A percentile compares a stretch with the other conserved stretches of the same genome.
phyloP scores from a whole-genome alignment of 2,113 vertebrate species.

The Nipponia nippon region DNA sequence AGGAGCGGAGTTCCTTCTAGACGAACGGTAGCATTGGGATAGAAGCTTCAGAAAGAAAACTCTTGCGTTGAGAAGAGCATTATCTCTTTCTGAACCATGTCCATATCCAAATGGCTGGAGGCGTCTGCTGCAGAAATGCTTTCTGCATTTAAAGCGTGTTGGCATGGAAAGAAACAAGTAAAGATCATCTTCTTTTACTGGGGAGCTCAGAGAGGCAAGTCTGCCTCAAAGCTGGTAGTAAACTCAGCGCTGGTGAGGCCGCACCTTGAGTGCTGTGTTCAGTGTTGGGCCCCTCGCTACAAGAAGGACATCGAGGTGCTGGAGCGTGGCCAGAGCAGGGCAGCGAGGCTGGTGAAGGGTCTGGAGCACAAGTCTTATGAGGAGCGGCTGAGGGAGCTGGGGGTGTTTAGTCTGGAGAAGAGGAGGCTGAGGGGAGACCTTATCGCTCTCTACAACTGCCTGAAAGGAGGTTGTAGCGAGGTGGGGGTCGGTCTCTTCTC shows the following conservation, averaged over 20 bases:
- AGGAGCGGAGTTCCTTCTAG: not conserved
- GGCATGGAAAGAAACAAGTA: not conserved
- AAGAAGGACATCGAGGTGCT: too few relatives aligned
- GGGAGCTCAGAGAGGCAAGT: not conserved
- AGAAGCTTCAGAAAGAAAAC: not conserved
- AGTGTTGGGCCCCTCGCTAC: too few relatives aligned
- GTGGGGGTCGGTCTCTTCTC: too few relatives aligned
- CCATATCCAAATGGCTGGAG: not conserved
- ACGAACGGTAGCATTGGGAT: accelerated
- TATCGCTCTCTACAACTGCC: too few relatives aligned
- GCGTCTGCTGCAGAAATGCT: not conserved
- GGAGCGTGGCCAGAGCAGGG: too few relatives aligned
- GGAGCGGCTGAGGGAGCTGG: too few relatives aligned
- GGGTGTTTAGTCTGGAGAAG: too few relatives aligned
- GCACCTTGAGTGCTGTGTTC: too few relatives aligned
- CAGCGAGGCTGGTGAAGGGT: too few relatives aligned
- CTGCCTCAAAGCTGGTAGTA: not conserved
- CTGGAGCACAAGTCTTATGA: too few relatives aligned
- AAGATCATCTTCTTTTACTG: not conserved
- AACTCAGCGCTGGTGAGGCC: not conserved
- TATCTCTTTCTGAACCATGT: not conserved
- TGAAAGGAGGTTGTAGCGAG: too few relatives aligned
- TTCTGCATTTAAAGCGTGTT: not conserved
- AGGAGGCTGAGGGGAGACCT: too few relatives aligned
- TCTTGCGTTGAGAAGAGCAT: not conserved